Evolutionary conservation across 2,888 invertebrate species (phyloP).

Genomic region (Cataglyphis rosenhaueri): DNA sequence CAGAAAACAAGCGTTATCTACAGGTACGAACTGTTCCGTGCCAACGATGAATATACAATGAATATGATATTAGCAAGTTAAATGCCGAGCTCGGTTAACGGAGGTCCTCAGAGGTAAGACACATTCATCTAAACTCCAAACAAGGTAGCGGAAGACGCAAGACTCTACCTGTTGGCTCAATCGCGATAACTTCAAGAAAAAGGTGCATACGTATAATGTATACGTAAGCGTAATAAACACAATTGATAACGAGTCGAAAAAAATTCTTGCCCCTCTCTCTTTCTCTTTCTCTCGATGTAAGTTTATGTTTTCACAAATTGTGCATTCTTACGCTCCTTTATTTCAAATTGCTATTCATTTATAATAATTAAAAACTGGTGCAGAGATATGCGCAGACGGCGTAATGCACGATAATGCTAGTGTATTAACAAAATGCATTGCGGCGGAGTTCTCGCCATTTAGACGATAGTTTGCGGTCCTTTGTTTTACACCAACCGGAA

Average conservation of each 20-base stretch:
- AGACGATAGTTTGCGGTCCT: constrained; percentile 32
- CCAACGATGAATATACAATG: constrained; percentile 81
- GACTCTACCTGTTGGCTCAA: constrained; percentile 74
- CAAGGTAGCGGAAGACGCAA: constrained; percentile 60
- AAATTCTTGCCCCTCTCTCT: background rate
- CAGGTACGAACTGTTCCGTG: constrained; percentile 43
- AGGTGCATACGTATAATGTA: background rate
- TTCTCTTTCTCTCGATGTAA: background rate
- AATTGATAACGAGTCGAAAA: background rate
- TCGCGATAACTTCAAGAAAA: constrained; percentile 33
- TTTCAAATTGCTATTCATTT: background rate
- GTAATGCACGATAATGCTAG: constrained; percentile 45
- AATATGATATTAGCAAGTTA: constrained; percentile 80
- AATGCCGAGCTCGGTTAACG: constrained; percentile 67
- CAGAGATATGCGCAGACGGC: background rate
- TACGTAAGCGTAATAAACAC: background rate
- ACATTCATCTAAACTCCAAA: constrained; percentile 68
- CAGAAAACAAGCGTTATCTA: constrained; percentile 55
- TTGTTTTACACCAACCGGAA: constrained; percentile 35
- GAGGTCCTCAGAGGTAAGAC: constrained; percentile 63
- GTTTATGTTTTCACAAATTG: background rate
- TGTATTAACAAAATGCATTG: constrained; percentile 45
- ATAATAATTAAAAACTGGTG: constrained; percentile 15
- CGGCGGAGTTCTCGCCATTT: constrained; percentile 30
- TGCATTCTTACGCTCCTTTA: background rate